Evolutionary conservation across 2,888 invertebrate genomes (phyloP).

Genomic region (Mycogona germanica): DNA sequence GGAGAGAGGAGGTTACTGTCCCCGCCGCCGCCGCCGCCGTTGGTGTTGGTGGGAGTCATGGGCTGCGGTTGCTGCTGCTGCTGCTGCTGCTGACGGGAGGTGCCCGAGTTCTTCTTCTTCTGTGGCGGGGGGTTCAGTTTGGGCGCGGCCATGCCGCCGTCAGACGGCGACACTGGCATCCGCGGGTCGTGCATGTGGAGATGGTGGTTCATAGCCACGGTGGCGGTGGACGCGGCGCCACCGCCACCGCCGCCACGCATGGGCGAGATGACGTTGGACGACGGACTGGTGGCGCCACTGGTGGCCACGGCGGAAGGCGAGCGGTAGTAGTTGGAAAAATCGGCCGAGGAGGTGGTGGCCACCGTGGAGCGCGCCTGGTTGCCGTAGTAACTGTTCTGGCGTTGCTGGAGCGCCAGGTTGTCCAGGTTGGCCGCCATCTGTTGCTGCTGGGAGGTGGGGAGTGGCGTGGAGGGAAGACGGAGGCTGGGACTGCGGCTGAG

Average conservation of each 20-base stretch:
- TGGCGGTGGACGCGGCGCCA: slow-evolving; percentile 11
- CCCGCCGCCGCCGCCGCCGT: slow-evolving; percentile 21
- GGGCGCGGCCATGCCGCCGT: slow-evolving; percentile 40
- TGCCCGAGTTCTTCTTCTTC: slow-evolving; percentile 25
- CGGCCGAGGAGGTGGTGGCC: not conserved
- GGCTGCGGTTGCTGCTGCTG: slow-evolving; percentile 13
- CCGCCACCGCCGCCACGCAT: slow-evolving; percentile 1
- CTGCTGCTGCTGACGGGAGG: not conserved
- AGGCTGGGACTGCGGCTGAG: slow-evolving; percentile 19
- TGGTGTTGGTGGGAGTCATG: slow-evolving; percentile 19
- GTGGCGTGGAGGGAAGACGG: slow-evolving; percentile 20
- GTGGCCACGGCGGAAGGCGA: slow-evolving; percentile 15
- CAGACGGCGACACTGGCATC: slow-evolving; percentile 32
- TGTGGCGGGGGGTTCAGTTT: slow-evolving; percentile 25
- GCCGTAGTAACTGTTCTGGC: slow-evolving; percentile 9
- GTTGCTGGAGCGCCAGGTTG: slow-evolving; percentile 41
- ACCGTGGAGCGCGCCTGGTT: not conserved
- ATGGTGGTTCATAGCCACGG: not conserved
- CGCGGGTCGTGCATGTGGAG: slow-evolving; percentile 8
- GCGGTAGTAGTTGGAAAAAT: slow-evolving; percentile 17
- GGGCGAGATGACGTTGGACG: not conserved
- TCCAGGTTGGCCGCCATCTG: slow-evolving; percentile 39
- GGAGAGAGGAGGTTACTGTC: slow-evolving; percentile 18
- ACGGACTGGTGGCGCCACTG: slow-evolving; percentile 12
- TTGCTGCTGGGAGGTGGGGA: slow-evolving; percentile 38